Evolutionary conservation across 2,888 invertebrate species (phyloP), one percentile per base, ranked within the genome.

Genomic region (Drosophila merina): DNA sequence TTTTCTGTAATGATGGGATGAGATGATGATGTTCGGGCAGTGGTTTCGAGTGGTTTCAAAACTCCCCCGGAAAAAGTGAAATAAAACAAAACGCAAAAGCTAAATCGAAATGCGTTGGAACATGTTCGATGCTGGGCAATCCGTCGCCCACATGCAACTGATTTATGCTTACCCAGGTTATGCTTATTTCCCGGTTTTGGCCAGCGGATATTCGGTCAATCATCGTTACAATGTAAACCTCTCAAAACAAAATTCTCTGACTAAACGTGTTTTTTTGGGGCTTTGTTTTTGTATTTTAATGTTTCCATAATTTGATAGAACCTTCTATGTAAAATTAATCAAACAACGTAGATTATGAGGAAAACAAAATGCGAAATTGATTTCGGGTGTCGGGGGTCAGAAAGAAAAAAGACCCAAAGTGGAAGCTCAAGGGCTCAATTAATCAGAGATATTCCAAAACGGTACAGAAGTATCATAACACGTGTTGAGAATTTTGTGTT

Each of bases 101-200:
- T 25, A 50, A 54, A 56, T 57, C 14, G 55, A 51, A 57, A 62
- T 75, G 68, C 59, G 55, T 71, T 81, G 79, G 71, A 81, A 81
- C 80, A 81, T 81, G 79, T 77, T 85, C 64, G 85, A 75, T 73
- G 56, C 56, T 57, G 50, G 40, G 28, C 20, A 20, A 42, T 42
- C 38, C 14, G n/a, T 50, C 84, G 84, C 80, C 80, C 85, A 85
- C 80, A 70, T 63, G 14, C 55, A 49, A 40, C 57, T 52, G 66
- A 67, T 67, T 68, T 62, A 72, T 59, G 64, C 62, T 63, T 20
- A 26, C 55, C 30, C 20, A 20, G 20, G 20, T 20, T 20, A 20
- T 20, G 20, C 20, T 28, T 50, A 30, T 44, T 36, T n/a, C 12
- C 48, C 30, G 33, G n/a, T 26, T 38, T 51, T 47, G 30, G 12